phyloP scores from a whole-genome alignment of 2,113 vertebrate species.

The Saguinus imperator region DNA sequence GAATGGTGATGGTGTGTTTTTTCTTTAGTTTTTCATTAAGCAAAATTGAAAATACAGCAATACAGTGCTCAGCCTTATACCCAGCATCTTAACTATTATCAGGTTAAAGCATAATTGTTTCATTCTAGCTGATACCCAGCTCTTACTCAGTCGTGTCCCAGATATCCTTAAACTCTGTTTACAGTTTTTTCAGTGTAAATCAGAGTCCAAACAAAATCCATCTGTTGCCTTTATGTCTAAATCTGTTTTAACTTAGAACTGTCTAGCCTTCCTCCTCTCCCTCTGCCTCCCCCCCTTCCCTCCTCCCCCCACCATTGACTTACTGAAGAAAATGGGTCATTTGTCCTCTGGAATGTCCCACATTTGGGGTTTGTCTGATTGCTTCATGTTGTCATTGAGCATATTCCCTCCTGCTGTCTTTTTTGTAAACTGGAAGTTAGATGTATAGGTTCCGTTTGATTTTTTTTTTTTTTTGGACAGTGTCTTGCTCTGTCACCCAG shows the following conservation, averaged over 20 bases:
- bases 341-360: not conserved
- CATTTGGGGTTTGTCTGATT: not conserved
- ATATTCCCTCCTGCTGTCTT: not conserved
- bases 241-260: not conserved
- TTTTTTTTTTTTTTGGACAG: not conserved
- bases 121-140: not conserved
- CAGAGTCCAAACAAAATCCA: not conserved
- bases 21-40: not conserved
- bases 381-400: not conserved
- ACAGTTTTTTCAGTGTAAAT: not conserved
- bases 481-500: not conserved
- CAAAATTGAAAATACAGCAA: not conserved
- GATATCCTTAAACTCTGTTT: constrained; percentile 1
- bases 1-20: not conserved
- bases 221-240: not conserved
- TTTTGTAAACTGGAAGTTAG: not conserved
- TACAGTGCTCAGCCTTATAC: not conserved
- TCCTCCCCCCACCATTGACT: not conserved
- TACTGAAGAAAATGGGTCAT: not conserved
- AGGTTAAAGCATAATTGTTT: not conserved
- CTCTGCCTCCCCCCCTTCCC: not conserved
- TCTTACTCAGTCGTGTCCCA: not conserved
- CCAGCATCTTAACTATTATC: not conserved
- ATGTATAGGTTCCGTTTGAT: not conserved
- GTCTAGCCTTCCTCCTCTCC: rapidly evolving